Conservation (phyloP, 2,888 invertebrate species). For the Tanypteryx hageni region DNA sequence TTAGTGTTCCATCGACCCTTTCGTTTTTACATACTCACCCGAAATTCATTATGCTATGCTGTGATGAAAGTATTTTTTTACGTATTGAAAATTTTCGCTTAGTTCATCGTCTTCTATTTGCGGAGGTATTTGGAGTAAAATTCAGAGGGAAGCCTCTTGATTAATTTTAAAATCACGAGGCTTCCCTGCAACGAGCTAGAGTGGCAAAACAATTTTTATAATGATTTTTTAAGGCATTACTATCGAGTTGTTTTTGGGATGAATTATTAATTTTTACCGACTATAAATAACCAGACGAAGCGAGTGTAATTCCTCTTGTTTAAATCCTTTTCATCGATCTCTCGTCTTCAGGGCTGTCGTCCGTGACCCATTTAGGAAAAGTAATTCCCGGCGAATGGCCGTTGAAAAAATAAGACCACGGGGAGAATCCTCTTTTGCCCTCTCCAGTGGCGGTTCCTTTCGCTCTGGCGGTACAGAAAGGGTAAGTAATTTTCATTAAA, state of each 20-base stretch:
- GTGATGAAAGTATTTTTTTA: too few relatives aligned
- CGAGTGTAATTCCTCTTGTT: not conserved
- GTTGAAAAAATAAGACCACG: not conserved
- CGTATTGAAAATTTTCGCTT: too few relatives aligned
- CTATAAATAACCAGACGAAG: not conserved
- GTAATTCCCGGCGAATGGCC: slow-evolving; percentile 29
- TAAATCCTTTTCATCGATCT: slow-evolving; percentile 40
- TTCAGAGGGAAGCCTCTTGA: too few relatives aligned
- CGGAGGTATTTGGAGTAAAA: too few relatives aligned
- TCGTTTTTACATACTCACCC: too few relatives aligned
- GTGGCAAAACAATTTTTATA: too few relatives aligned
- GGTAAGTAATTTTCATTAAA: slow-evolving; percentile 21
- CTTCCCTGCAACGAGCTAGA: too few relatives aligned
- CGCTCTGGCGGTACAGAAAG: not conserved
- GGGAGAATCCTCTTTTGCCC: not conserved
- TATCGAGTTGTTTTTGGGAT: not conserved
- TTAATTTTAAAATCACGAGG: too few relatives aligned
- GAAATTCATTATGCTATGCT: too few relatives aligned
- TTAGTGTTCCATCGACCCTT: too few relatives aligned
- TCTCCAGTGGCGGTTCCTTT: not conserved
- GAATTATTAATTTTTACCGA: not conserved
- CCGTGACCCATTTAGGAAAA: slow-evolving; percentile 56
- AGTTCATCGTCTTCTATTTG: too few relatives aligned
- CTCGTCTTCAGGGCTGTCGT: not conserved
- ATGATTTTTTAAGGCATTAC: too few relatives aligned